Percentiles rank a stretch among this genome's conserved stretches.
Conservation (phyloP, 2,113 vertebrate species). For the Charadrius vociferus region DNA sequence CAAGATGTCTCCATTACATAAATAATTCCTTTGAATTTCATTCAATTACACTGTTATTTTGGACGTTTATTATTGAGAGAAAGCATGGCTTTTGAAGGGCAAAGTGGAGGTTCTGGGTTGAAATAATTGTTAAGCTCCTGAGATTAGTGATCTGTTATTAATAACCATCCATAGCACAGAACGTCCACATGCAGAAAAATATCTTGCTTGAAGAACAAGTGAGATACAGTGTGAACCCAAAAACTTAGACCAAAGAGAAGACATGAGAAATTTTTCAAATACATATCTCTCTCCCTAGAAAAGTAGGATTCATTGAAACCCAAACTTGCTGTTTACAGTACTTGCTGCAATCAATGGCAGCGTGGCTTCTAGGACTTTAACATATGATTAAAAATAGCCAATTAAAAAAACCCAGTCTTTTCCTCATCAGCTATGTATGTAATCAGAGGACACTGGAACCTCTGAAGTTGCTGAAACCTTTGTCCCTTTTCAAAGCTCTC, state of each 20-base stretch:
- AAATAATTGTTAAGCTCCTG: neutral
- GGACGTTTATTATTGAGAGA: conserved; percentile 37
- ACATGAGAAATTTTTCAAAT: neutral
- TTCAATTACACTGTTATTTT: conserved; percentile 65
- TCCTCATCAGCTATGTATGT: neutral
- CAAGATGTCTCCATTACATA: conserved; percentile 71
- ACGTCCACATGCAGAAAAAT: neutral
- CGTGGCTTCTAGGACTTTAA: neutral
- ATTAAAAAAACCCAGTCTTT: neutral
- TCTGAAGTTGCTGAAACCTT: neutral
- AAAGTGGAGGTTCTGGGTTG: neutral
- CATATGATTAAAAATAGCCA: neutral
- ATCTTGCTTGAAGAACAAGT: neutral
- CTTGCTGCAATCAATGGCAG: neutral
- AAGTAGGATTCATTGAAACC: neutral
- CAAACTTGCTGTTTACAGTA: neutral
- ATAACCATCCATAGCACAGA: neutral
- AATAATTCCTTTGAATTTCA: conserved; percentile 74
- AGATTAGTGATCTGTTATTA: neutral
- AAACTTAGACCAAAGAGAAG: neutral
- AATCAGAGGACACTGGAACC: neutral
- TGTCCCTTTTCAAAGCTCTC: neutral
- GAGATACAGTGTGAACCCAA: neutral
- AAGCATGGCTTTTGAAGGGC: conserved; percentile 22
- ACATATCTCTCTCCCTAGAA: rapidly evolving